Conservation (phyloP, 2,797 vertebrate genomes). For the Myotis pilosus region DNA sequence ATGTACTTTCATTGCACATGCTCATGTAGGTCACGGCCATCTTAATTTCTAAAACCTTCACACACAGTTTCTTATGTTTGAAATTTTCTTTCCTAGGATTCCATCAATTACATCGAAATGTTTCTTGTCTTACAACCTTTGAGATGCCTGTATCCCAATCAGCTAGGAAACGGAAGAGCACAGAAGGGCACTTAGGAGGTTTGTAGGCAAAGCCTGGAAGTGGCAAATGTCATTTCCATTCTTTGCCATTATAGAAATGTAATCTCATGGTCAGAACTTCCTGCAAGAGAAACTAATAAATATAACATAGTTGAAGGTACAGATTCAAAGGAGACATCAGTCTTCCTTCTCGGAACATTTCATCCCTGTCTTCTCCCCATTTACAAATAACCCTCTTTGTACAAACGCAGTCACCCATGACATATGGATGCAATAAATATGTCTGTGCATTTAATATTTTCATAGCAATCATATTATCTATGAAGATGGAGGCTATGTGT, state of each 20-base stretch:
- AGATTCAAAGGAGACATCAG: not conserved
- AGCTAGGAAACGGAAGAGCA: not conserved
- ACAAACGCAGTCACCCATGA: not conserved
- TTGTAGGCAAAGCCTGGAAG: not conserved
- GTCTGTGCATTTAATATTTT: not conserved
- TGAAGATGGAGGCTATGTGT: not conserved
- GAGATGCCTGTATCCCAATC: not conserved
- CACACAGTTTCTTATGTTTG: not conserved
- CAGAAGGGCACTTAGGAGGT: not conserved
- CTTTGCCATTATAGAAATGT: not conserved
- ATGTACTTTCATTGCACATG: not conserved
- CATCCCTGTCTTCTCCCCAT: not conserved
- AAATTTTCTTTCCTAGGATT: not conserved
- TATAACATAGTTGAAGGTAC: not conserved
- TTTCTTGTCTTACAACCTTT: not conserved
- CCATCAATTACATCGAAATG: not conserved
- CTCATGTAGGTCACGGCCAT: not conserved
- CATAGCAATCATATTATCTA: not conserved
- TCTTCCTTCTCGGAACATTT: not conserved
- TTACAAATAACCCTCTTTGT: not conserved
- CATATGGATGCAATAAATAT: not conserved
- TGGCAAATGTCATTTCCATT: not conserved
- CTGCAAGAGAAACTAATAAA: not conserved
- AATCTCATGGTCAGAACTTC: not conserved
- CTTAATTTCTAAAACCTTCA: not conserved